Evolutionary conservation across 1,140 invertebrate genomes (phyloP), one percentile per base, ranked within the genome.

Genomic region (Lucilia sericata): DNA sequence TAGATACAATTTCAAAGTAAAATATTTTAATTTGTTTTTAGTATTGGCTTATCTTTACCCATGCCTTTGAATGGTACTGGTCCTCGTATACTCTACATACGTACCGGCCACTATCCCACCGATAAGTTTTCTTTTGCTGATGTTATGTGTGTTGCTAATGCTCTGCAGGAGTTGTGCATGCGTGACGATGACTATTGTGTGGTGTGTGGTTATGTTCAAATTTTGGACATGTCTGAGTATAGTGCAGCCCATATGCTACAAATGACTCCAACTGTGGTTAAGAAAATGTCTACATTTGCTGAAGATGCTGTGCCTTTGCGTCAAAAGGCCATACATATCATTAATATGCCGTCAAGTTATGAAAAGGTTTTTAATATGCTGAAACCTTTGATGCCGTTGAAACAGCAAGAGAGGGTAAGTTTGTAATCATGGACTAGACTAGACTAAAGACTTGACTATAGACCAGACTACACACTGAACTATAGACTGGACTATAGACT

Each of bases 231-330:
- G 60, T 86, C 89, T 34, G 87, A 87, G 7, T 86, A 91, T 5
- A 89, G 88, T 12, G 86, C 91, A 74, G 87, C 84, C 0, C 92
- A 92, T 86, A 88, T 92, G 74, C 19, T 92, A 8, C 91, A 92
- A 87, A 89, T 89, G 36, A 85, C 93, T 93, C 80, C 93, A 92
- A 1, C 92, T 3, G 36, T 91, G 14, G 70, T 92, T 10, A 92
- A 91, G 86, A 92, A 92, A 86, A 87, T 89, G 55, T 86, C 92
- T n/a, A 87, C 87, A 0, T 91, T 89, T 83, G 86, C 89, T 9
- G 90, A 93, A 88, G 92, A 93, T 82, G 92, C 91, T 5, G 88
- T 92, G 25, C 92, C 93, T 5, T 84, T 93, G 70, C 88, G 93
- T 13, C 87, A 92, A 14, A 92, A 91, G 65, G 87, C 88, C 19